Conservation (phyloP, 2,113 vertebrate genomes). For the Turdus rufiventris region DNA sequence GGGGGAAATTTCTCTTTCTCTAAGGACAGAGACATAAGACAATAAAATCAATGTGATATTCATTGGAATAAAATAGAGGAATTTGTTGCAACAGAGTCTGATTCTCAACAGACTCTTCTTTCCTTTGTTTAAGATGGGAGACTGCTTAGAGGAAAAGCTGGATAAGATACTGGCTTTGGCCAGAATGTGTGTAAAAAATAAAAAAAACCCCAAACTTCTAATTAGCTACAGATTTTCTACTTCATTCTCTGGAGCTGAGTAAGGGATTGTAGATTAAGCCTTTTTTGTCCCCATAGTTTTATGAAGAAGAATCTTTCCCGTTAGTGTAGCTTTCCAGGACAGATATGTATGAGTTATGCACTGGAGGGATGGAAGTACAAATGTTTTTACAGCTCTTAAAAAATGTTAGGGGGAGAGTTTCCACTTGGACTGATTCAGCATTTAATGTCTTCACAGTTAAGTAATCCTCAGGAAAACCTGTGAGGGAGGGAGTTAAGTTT, state of each 20-base stretch:
- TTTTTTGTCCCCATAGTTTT: neutral
- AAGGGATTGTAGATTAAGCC: neutral
- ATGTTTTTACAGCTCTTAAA: neutral
- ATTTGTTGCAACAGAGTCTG: neutral
- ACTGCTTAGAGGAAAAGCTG: slow-evolving; percentile 17
- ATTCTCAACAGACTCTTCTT: slow-evolving; percentile 4
- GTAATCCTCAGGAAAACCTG: neutral
- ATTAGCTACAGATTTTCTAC: slow-evolving; percentile 40
- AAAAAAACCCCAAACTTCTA: neutral
- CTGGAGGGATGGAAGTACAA: neutral
- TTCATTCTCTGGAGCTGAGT: neutral
- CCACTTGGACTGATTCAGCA: slow-evolving; percentile 20
- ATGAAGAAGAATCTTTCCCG: neutral
- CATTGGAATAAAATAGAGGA: slow-evolving; percentile 21
- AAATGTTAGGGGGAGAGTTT: neutral
- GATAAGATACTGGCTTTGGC: neutral
- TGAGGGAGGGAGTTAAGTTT: neutral
- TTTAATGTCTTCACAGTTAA: neutral
- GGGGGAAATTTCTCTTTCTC: slow-evolving; percentile 47
- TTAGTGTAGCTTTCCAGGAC: neutral
- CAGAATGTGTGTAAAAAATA: neutral
- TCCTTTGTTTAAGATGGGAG: slow-evolving; percentile 30
- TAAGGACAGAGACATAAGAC: neutral
- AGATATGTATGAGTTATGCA: neutral
- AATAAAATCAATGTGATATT: slow-evolving; percentile 46